phyloP scores from a whole-genome alignment of 2,888 invertebrate species.

The Stratiomys singularior region DNA sequence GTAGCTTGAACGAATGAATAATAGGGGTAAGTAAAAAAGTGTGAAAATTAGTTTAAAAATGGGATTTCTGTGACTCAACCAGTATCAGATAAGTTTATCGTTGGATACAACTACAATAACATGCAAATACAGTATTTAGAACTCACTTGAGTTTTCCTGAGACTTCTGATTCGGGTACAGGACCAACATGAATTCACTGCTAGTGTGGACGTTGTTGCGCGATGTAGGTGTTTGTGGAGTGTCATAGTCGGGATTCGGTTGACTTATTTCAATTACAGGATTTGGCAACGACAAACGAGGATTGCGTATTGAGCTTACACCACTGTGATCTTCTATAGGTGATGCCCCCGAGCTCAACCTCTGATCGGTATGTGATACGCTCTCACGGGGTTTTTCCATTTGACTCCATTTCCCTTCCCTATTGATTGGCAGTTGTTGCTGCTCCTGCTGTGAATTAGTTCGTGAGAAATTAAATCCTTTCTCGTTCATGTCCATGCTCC shows the following conservation, averaged over 20 bases:
- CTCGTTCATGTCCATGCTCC: neutral
- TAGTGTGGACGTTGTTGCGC: slow-evolving; percentile 69
- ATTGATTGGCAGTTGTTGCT: neutral
- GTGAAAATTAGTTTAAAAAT: no score
- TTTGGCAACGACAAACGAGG: slow-evolving; percentile 51
- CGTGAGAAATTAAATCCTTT: neutral
- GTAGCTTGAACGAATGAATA: no score
- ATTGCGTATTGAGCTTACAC: slow-evolving; percentile 32
- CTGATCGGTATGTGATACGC: slow-evolving; percentile 53
- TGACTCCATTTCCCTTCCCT: no score
- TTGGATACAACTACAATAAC: no score
- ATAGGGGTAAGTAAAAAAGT: no score
- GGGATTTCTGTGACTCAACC: no score
- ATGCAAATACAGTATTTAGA: no score
- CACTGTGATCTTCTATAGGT: neutral
- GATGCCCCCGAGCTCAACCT: slow-evolving; percentile 55
- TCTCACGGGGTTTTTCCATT: no score
- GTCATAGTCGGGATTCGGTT: neutral
- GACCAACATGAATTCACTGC: slow-evolving; percentile 85
- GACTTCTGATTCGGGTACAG: slow-evolving; percentile 71
- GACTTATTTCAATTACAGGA: slow-evolving; percentile 61
- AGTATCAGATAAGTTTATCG: no score
- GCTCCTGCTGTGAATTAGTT: neutral
- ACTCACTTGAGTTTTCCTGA: slow-evolving; percentile 67
- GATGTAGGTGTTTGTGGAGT: slow-evolving; percentile 22